These are phyloP conservation scores for Synanthedon myopaeformis DNA, from an alignment of 2,888 invertebrate species.

Conservation along the genomic window DNA sequence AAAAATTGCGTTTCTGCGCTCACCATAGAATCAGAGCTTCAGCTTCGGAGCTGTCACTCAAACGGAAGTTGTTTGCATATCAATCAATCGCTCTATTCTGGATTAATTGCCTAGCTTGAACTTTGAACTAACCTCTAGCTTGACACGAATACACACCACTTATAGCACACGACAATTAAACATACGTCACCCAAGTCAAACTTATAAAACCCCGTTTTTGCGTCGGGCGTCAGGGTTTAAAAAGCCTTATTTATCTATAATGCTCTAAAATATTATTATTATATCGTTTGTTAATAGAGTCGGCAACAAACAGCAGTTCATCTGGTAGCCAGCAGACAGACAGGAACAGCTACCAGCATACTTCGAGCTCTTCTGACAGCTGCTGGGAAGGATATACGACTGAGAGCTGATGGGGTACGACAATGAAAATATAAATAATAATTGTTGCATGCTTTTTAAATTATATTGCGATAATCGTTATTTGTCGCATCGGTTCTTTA, in stretches of 20 bases:
- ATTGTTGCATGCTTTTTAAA: too few species aligned
- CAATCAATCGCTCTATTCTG: background rate
- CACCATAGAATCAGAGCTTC: background rate
- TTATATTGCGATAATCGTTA: too few species aligned
- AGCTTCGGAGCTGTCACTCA: background rate
- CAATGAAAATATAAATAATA: too few species aligned
- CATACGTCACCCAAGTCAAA: too few species aligned
- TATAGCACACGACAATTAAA: too few species aligned
- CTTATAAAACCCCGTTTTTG: too few species aligned
- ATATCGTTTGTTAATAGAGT: slow-evolving; percentile 70
- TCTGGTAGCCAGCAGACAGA: slow-evolving; percentile 92
- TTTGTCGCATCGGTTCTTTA: too few species aligned
- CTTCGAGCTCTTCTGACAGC: slow-evolving; percentile 88
- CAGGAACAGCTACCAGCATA: slow-evolving; percentile 92
- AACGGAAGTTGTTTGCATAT: background rate
- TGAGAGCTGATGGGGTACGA: slow-evolving; percentile 89
- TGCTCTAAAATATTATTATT: too few species aligned
- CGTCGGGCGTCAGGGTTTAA: too few species aligned
- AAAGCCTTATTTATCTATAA: background rate
- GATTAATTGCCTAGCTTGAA: background rate
- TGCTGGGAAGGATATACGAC: slow-evolving; percentile 89
- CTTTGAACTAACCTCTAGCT: background rate
- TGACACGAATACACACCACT: background rate
- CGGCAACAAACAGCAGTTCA: slow-evolving; percentile 95
- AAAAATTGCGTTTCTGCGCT: too few species aligned